Base-by-base conservation (phyloP, 1,140 invertebrate genomes). In the Nephotettix cincticeps region DNA sequence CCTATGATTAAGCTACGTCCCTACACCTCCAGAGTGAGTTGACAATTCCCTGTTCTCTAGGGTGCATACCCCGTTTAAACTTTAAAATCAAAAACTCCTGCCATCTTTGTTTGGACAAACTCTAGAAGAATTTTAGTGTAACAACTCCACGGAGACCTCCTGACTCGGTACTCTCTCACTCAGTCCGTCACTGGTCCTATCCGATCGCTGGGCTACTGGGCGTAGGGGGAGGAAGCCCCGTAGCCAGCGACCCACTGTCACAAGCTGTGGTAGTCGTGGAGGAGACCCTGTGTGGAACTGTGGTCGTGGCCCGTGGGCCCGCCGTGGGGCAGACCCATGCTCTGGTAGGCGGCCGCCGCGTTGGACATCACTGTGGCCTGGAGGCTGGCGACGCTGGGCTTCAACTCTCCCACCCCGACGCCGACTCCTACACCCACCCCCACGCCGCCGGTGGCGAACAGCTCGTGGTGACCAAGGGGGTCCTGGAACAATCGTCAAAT, bases 171-270 rank as follows among this genome's bases (percentile, higher is more conserved):
- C 36, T 40, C 6, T 17, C 17, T 40, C 36, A 40, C 36, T 40
- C 36, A 40, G 36, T 40, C 36, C 36, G 17, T 40, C 6, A n/a
- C 11, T 54, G 19, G n/a, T n/a, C n/a, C n/a, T n/a, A n/a, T n/a
- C n/a, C n/a, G n/a, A n/a, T n/a, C 47, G 47, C 47, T 45, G 30
- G 70, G 58, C 71, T 71, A 84, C 76, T 87, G 28, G 78, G 80
- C 73, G 80, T 76, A 73, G n/a, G n/a, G n/a, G n/a, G n/a, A n/a
- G n/a, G n/a, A n/a, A n/a, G n/a, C n/a, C 70, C 71, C 71, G 70
- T 77, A 78, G 63, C 75, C 75, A 73, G 77, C 73, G 47, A 74
- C 77, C 77, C 77, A 79, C 75, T 78, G 77, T 79, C 78, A 79
- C 76, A 79, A 79, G 27, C 72, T 75, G 74, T 78, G 77, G 45